phyloP scores from a whole-genome alignment of 2,113 vertebrate genomes.

The Plestiodon gilberti region DNA sequence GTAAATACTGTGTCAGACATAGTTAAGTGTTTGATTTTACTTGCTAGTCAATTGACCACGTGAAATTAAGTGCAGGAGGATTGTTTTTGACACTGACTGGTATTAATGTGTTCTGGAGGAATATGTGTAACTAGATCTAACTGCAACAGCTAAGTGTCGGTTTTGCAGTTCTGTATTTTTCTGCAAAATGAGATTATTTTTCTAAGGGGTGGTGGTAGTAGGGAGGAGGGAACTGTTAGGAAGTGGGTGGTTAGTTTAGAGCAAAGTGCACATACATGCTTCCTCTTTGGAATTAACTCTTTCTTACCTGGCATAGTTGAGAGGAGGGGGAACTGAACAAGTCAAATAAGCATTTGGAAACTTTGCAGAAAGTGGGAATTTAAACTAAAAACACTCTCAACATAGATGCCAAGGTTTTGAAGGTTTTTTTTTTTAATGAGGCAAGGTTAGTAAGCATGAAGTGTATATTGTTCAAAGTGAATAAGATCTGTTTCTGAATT shows the following conservation, averaged over 20 bases:
- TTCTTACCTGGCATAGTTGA: conserved; percentile 62
- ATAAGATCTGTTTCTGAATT: conserved; percentile 70
- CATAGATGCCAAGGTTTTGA: conserved; percentile 51
- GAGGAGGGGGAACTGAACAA: background rate
- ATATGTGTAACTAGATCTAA: conserved; percentile 62
- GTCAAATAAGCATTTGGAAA: conserved; percentile 9
- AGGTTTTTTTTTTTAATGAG: conserved; percentile 62
- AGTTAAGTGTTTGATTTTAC: conserved; percentile 52
- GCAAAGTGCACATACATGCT: conserved; percentile 76
- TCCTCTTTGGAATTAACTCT: conserved; percentile 80
- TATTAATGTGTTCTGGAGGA: conserved; percentile 39
- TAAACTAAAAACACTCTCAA: conserved; percentile 24
- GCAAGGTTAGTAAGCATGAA: conserved; percentile 78
- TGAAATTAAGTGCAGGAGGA: conserved; percentile 68
- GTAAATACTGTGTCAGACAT: conserved; percentile 15
- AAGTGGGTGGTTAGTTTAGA: conserved; percentile 83
- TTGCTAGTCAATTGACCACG: conserved; percentile 67
- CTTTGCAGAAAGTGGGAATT: conserved; percentile 42
- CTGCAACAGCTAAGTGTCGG: conserved; percentile 69
- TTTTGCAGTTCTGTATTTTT: conserved; percentile 47
- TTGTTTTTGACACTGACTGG: conserved; percentile 61
- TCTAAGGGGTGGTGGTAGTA: conserved; percentile 29
- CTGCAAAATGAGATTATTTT: conserved; percentile 57
- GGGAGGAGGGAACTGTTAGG: conserved; percentile 74
- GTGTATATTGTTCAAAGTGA: conserved; percentile 75